Evolutionary conservation across 1,140 invertebrate genomes (phyloP).

Genomic region (Formica exsecta): DNA sequence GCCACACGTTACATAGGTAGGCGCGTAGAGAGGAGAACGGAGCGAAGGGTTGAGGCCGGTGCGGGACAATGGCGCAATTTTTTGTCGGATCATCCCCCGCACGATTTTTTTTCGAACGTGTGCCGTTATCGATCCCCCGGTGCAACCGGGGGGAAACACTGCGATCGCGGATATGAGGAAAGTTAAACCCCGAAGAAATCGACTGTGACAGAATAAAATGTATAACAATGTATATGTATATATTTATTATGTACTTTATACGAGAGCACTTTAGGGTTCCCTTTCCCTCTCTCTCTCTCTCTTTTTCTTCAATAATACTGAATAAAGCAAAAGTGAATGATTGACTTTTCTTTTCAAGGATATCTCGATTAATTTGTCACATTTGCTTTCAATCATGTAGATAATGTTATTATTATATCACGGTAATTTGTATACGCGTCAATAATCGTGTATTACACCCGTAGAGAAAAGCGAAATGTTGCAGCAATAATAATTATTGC

Average conservation of each 20-base stretch:
- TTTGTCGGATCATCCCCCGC: slow-evolving; percentile 31
- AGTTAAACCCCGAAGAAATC: neutral
- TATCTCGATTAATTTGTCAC: slow-evolving; percentile 28
- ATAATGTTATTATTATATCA: neutral
- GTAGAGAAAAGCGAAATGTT: neutral
- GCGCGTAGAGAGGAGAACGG: slow-evolving; percentile 23
- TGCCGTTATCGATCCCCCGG: slow-evolving; percentile 34
- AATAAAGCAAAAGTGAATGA: neutral
- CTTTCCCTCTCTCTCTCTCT: neutral
- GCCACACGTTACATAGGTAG: slow-evolving; percentile 54
- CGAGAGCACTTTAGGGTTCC: too few species aligned
- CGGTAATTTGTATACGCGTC: neutral
- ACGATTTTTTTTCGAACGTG: slow-evolving; percentile 32
- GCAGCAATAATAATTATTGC: neutral
- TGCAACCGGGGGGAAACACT: slow-evolving; percentile 7
- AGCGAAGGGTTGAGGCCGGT: slow-evolving; percentile 35
- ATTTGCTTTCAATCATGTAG: neutral
- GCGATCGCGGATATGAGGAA: neutral
- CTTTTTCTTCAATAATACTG: too few species aligned
- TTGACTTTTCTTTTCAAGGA: neutral
- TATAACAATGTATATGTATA: neutral
- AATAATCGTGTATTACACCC: neutral
- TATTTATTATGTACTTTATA: neutral
- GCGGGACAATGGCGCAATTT: slow-evolving; percentile 33
- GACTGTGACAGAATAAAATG: neutral